Conservation (phyloP, 2,113 vertebrate species). For the Myiagra hebetior region DNA sequence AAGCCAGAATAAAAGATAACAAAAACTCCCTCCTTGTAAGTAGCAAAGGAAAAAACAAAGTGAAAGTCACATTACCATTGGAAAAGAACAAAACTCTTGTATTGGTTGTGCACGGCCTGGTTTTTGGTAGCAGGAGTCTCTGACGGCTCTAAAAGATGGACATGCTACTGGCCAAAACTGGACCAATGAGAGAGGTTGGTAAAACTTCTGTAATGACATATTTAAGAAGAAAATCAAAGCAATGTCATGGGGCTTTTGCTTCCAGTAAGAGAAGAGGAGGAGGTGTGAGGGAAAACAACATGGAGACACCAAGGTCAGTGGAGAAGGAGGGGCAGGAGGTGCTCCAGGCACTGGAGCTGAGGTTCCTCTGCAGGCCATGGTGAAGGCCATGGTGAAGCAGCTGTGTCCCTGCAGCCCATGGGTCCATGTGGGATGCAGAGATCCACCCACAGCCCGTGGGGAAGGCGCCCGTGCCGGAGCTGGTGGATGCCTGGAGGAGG, state of each 20-base stretch:
- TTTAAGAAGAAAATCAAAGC: neutral
- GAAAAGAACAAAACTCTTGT: neutral
- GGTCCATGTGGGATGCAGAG: neutral
- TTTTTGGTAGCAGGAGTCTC: neutral
- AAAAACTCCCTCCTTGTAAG: fast-evolving
- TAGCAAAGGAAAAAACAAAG: neutral
- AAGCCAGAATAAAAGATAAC: neutral
- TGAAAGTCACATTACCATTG: neutral
- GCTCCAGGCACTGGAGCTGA: neutral
- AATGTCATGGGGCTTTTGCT: fast-evolving
- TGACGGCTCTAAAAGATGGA: neutral
- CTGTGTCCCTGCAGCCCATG: neutral
- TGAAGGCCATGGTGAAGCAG: no score
- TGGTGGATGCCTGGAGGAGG: no score
- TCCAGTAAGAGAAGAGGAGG: neutral
- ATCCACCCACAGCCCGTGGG: neutral
- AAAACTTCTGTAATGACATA: neutral
- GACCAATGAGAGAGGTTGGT: neutral
- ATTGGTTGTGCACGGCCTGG: neutral
- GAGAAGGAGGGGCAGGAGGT: neutral
- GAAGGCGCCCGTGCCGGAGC: neutral
- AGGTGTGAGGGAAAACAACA: neutral
- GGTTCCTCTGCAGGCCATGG: neutral
- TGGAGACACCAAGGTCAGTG: neutral
- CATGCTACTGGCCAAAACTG: neutral